Evolutionary conservation across 2,113 vertebrate species (phyloP), one percentile per base, ranked within the genome.

Genomic region (Zosterops pallidus): DNA sequence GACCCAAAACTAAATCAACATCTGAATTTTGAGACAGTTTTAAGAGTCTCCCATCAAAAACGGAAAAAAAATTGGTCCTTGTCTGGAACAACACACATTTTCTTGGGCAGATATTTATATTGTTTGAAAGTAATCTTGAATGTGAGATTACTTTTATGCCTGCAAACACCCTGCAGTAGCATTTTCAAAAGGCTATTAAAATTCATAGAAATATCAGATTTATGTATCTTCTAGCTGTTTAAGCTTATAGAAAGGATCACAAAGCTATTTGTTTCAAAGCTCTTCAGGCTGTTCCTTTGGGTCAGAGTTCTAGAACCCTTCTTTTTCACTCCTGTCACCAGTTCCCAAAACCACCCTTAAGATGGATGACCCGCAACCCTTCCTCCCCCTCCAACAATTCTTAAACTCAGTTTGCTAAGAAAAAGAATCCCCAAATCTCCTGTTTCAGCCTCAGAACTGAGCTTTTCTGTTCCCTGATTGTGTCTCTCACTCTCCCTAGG

Each of bases 131-230:
- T 62, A 20, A 62, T 56, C 49, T 37, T 77, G 33, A 90, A 80
- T n/a, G 59, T 50, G 50, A 91, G 69, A 86, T 90, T 81, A 62
- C n/a, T 68, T 47, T 9, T 47, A 46, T 56, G 19, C 12, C 28
- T 7, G 12, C 37, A 79, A 90, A 80, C 9, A 12, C 25, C 49
- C 28, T 80, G 35, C 1, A 6, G 55, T 10, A 83, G 6, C 31
- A 25, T 92, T 95, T 90, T 72, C 49, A 68, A 68, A 79, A 55
- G 4, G 33, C 35, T 72, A 56, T 90, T 90, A 79, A 92, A 91
- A 93, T 88, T 93, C 67, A 83, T 63, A 60, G 59, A 88, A 86
- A 56, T 52, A 39, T 86, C 29, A 69, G 67, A 71, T 88, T 90
- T 90, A 81, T 74, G 42, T 70, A 12, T 35, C 44, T 72, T 83